Base-by-base conservation (phyloP, 1,140 invertebrate species). In the Bombus sylvicola region DNA sequence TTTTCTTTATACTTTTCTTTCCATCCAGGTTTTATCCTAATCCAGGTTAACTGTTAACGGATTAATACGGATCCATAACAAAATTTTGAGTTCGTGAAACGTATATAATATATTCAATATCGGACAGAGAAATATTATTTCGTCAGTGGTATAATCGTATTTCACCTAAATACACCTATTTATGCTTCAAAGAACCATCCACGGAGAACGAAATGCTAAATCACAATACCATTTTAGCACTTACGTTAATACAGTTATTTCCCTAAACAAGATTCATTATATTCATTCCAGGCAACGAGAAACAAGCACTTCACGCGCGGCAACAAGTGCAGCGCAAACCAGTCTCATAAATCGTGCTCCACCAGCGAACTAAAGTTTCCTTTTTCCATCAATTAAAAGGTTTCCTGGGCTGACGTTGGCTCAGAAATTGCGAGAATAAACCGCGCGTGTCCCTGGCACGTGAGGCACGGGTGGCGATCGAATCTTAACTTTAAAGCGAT, bases 331-430 rank as follows among this genome's bases (percentile, higher is more conserved):
- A 5, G 37, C 59, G 59, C 37, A 37, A 64, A 53, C 41, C 64
- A 34, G 41, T 47, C 41, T 69, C 37, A 53, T 83, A 83, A 76
- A 83, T 83, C 62, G 37, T 18, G 10, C 34, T 3, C 34, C 57
- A 9, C 12, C 62, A 22, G 25, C 37, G 57, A 25, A n/a, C 41
- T 37, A 37, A 64, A 64, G 74, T 83, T 78, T 83, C 74, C n/a
- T 78, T 83, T 83, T 78, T 83, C 74, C 64, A 69, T 41, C 74
- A 41, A 83, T 83, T 77, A 77, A 77, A 75, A 76, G 22, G 73
- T n/a, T 57, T 69, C 34, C 43, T 31, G 37, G 39, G 8, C 28
- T n/a, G n/a, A 5, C 62, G 47, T 34, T 3, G 47, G 31, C 47
- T 25, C 10, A 25, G 64, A 43, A 83, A 83, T 77, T 66, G 15